phyloP scores from a whole-genome alignment of 1,140 invertebrate species.

The Bombus difficillimus region DNA sequence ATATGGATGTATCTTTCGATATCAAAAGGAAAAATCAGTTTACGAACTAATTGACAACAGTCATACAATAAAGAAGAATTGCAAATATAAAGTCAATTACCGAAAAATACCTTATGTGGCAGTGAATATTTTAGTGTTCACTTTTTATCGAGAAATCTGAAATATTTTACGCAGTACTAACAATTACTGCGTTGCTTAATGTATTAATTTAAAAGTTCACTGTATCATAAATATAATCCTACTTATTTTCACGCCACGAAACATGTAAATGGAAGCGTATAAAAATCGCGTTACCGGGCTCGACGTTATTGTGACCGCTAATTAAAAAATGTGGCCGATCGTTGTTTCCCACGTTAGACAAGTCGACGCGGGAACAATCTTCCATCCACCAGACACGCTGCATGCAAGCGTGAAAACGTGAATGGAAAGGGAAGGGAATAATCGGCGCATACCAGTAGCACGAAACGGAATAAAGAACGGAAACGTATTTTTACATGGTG shows the following conservation, averaged over 20 bases:
- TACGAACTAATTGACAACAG: too few relatives aligned
- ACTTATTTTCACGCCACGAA: constrained; percentile 35
- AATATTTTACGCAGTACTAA: not conserved
- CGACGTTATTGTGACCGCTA: constrained; percentile 29
- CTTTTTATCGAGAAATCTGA: too few relatives aligned
- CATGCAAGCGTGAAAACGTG: not conserved
- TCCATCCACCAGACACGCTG: not conserved
- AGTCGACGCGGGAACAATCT: constrained; percentile 27
- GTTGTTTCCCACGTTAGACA: constrained; percentile 35
- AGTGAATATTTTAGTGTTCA: too few relatives aligned
- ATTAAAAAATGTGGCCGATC: constrained; percentile 63
- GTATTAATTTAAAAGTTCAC: not conserved
- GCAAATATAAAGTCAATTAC: not conserved
- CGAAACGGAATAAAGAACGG: constrained; percentile 69
- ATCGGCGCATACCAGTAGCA: constrained; percentile 57
- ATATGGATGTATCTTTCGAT: not conserved
- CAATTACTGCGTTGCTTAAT: not conserved
- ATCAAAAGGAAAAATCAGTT: not conserved
- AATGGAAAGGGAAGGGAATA: constrained; percentile 49
- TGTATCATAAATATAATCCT: not conserved
- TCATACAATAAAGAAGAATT: too few relatives aligned
- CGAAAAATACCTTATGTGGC: not conserved
- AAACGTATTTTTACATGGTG: constrained; percentile 55
- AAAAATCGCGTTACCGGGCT: constrained; percentile 1
- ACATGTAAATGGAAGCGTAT: constrained; percentile 16